phyloP scores from a whole-genome alignment of 2,113 vertebrate species.

The Cacatua alba region DNA sequence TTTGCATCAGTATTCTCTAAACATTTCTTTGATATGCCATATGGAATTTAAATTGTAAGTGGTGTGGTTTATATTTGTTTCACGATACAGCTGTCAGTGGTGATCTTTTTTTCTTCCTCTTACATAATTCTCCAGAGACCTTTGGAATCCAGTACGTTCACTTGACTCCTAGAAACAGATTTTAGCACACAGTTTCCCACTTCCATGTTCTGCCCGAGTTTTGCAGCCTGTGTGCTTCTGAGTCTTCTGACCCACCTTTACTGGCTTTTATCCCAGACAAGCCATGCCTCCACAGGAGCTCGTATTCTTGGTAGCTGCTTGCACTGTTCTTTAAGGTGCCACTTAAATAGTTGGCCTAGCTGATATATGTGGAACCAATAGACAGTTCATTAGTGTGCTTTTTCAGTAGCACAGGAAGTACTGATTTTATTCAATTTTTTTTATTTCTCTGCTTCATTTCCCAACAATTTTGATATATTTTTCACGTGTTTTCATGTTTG shows the following conservation, averaged over 20 bases:
- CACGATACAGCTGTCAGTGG: neutral
- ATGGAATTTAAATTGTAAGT: neutral
- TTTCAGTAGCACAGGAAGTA: neutral
- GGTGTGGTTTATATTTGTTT: neutral
- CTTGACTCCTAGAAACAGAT: slow-evolving; percentile 18
- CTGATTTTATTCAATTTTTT: neutral
- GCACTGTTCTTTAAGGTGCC: neutral
- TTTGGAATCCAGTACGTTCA: slow-evolving; percentile 34
- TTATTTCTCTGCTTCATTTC: neutral
- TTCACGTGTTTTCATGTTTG: neutral
- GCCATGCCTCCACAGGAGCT: neutral
- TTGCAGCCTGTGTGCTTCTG: neutral
- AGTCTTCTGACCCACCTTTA: neutral
- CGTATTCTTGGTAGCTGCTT: neutral
- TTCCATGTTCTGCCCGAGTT: neutral
- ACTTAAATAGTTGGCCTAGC: neutral
- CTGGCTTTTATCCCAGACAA: neutral
- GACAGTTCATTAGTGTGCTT: neutral
- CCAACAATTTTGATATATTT: neutral
- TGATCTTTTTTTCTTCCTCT: neutral
- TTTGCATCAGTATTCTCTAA: neutral
- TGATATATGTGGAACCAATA: neutral
- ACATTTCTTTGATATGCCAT: neutral
- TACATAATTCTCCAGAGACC: neutral
- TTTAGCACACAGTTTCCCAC: neutral